These are phyloP conservation scores for Ophion slaviceki DNA, from an alignment of 2,888 invertebrate genomes.

Conservation along the genomic window DNA sequence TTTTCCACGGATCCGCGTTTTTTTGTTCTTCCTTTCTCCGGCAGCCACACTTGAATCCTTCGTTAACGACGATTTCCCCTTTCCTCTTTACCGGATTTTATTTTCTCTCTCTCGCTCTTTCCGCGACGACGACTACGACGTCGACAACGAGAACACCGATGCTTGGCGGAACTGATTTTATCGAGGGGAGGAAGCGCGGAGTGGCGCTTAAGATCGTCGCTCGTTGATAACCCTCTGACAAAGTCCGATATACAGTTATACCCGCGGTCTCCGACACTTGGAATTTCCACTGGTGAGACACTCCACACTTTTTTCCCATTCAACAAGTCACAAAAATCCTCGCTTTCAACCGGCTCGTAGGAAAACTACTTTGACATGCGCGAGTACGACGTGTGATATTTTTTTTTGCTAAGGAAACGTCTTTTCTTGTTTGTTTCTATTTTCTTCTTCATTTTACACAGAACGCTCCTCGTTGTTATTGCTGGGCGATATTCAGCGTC, in stretches of 20 bases:
- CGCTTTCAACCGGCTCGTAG: slow-evolving; percentile 23
- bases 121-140: slow-evolving; percentile 41
- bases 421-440: neutral
- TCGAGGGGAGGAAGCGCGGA: slow-evolving; percentile 63
- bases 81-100: slow-evolving; percentile 5
- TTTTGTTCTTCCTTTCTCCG: neutral
- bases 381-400: slow-evolving; percentile 1
- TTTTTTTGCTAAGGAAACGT: neutral
- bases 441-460: neutral
- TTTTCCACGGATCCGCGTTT: slow-evolving; percentile 35
- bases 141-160: slow-evolving; percentile 36
- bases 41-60: slow-evolving; percentile 32
- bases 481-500: no score
- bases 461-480: no score
- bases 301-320: slow-evolving; percentile 45
- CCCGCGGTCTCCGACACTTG: slow-evolving; percentile 15
- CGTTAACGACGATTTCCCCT: slow-evolving; percentile 57
- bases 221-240: slow-evolving; percentile 54
- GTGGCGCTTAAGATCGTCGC: slow-evolving; percentile 63
- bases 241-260: slow-evolving; percentile 17
- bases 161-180: slow-evolving; percentile 59
- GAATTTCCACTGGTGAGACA: slow-evolving; percentile 45
- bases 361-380: neutral
- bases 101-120: neutral
- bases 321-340: slow-evolving; percentile 59